Evolutionary conservation across 2,888 invertebrate genomes (phyloP).

Genomic region (Ophioninae sp.): DNA sequence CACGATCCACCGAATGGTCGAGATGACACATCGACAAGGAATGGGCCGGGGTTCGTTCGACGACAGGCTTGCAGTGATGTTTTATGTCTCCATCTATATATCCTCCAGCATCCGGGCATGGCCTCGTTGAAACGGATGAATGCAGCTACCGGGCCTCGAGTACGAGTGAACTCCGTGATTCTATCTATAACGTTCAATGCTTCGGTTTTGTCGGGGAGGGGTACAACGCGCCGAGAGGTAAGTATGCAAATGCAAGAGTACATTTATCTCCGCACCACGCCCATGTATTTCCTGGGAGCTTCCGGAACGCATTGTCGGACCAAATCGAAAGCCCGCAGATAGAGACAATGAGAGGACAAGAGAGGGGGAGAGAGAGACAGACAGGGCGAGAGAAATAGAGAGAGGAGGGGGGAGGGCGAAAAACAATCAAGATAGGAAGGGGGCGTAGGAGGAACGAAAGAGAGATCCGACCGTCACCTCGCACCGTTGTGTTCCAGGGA

Average conservation of each 20-base stretch:
- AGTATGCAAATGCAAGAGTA: constrained; percentile 79
- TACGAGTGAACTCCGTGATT: constrained; percentile 3
- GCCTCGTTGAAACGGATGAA: constrained; percentile 51
- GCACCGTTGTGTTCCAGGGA: constrained; percentile 49
- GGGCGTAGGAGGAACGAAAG: constrained; percentile 7
- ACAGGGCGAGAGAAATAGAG: constrained; percentile 3
- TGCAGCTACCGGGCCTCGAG: constrained; percentile 46
- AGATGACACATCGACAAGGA: constrained; percentile 55
- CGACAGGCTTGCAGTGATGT: constrained; percentile 31
- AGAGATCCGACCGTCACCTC: constrained; percentile 52
- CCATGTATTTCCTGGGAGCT: constrained; percentile 79
- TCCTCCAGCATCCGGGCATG: constrained; percentile 31
- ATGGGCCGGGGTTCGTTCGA: constrained; percentile 34
- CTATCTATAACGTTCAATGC: constrained; percentile 38
- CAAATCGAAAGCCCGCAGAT: constrained; percentile 74
- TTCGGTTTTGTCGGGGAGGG: constrained; percentile 48
- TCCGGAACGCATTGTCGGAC: constrained; percentile 77
- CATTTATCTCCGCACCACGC: constrained; percentile 80
- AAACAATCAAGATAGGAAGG: background rate
- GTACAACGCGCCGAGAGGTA: constrained; percentile 66
- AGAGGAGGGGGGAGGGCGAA: background rate
- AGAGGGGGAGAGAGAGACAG: constrained; percentile 25
- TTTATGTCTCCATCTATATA: constrained; percentile 8
- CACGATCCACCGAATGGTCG: constrained; percentile 48
- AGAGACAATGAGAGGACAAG: background rate